Conservation (phyloP, 2,797 vertebrate genomes). For the Dicrostonyx torquatus region DNA sequence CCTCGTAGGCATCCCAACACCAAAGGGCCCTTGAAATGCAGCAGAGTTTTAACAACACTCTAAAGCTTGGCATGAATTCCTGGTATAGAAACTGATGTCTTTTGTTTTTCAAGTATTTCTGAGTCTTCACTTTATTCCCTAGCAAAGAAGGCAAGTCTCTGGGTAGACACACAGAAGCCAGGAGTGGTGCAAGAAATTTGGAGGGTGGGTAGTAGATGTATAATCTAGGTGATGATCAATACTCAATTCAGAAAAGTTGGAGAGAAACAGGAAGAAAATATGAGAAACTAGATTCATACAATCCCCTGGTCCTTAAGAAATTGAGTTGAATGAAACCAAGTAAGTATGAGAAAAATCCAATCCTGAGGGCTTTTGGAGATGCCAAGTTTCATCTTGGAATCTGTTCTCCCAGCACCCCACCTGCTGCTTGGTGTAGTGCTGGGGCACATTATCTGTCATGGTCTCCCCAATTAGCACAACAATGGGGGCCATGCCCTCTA, state of each 20-base stretch:
- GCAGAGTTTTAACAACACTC: neutral
- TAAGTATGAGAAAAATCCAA: conserved; percentile 34
- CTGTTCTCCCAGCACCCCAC: conserved; percentile 57
- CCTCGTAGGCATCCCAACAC: neutral
- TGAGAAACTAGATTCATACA: neutral
- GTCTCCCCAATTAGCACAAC: conserved; percentile 79
- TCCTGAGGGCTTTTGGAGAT: conserved; percentile 56
- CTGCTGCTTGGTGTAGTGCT: conserved; percentile 37
- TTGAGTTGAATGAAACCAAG: neutral
- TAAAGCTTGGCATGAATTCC: neutral
- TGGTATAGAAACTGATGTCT: neutral
- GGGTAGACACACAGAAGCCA: neutral
- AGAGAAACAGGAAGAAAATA: conserved; percentile 8
- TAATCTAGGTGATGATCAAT: conserved; percentile 8
- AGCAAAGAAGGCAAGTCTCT: conserved; percentile 51
- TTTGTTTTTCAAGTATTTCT: conserved; percentile 42
- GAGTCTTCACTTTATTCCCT: neutral
- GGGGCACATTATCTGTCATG: conserved; percentile 72
- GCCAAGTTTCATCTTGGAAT: conserved; percentile 59
- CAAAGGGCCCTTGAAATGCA: neutral
- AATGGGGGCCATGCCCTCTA: conserved; percentile 68
- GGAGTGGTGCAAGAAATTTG: neutral
- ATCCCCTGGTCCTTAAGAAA: conserved; percentile 32
- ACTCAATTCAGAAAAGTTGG: conserved; percentile 54
- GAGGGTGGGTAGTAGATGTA: rapidly evolving